Evolutionary conservation across 1,140 invertebrate species (phyloP).

Genomic region (Fragariocoptes setiger): DNA sequence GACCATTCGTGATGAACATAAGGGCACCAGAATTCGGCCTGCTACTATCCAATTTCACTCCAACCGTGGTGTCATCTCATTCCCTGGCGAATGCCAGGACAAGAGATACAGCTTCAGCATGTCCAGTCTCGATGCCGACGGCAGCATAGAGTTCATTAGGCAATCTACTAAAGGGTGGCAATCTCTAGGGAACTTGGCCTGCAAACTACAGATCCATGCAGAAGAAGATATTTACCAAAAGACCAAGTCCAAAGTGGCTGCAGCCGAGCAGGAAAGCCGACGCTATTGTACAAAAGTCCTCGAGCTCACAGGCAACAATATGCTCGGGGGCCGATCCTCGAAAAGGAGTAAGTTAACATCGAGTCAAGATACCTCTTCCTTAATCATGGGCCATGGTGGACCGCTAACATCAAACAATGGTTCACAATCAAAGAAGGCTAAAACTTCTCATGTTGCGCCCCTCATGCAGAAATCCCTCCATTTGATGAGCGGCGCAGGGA

Average conservation of each 20-base stretch:
- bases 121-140: neutral
- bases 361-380: too few species aligned
- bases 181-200: neutral
- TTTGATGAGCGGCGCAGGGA: neutral
- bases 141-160: neutral
- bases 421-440: too few species aligned
- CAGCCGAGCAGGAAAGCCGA: neutral
- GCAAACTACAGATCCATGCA: neutral
- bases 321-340: too few species aligned
- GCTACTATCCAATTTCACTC: neutral
- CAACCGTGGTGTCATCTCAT: neutral
- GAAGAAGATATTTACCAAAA: neutral
- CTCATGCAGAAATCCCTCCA: neutral
- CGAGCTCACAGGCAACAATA: too few species aligned
- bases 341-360: too few species aligned
- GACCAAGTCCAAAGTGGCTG: neutral
- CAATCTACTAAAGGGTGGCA: neutral
- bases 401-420: too few species aligned
- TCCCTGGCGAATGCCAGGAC: too few species aligned
- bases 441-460: neutral
- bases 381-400: too few species aligned
- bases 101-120: neutral
- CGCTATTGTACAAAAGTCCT: neutral
- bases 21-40: neutral
- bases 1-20: constrained; percentile 24